A percentile compares a stretch with the other conserved stretches of the same genome.
Conservation (phyloP, 2,113 vertebrate species). For the Aleadryas rufinucha region DNA sequence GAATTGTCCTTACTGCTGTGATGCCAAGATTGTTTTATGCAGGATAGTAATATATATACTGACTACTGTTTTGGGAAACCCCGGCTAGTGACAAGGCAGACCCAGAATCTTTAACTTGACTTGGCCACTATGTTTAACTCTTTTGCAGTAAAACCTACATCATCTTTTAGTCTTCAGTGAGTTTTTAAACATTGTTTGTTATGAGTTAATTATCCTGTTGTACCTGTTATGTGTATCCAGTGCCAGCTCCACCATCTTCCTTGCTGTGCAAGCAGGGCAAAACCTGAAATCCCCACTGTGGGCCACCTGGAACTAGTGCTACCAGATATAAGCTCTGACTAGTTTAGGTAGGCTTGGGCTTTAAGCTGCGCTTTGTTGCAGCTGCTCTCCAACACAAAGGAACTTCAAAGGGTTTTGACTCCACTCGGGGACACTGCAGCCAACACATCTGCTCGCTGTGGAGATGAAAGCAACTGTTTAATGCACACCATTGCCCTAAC, state of each 20-base stretch:
- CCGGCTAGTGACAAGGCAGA: not conserved
- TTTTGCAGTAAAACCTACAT: not conserved
- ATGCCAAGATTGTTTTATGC: not conserved
- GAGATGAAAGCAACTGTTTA: not conserved
- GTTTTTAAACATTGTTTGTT: not conserved
- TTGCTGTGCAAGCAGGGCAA: not conserved
- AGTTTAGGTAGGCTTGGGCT: not conserved
- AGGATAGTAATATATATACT: not conserved
- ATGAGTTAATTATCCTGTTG: not conserved
- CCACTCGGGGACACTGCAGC: not conserved
- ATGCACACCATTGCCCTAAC: not conserved
- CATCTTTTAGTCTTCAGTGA: not conserved
- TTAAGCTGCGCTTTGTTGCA: not conserved
- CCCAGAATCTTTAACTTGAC: not conserved
- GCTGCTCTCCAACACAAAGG: not conserved
- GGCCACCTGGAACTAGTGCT: not conserved
- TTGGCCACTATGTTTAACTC: not conserved
- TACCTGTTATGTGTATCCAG: not conserved
- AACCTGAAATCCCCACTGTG: not conserved
- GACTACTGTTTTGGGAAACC: not conserved
- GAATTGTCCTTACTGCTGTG: not conserved
- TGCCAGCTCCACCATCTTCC: not conserved
- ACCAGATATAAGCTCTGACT: not conserved
- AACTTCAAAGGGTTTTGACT: constrained; percentile 15
- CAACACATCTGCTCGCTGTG: constrained; percentile 17